Percentiles rank a stretch among this genome's conserved stretches.
Conservation (phyloP, 1,140 invertebrate species). For the Monochamus saltuarius region DNA sequence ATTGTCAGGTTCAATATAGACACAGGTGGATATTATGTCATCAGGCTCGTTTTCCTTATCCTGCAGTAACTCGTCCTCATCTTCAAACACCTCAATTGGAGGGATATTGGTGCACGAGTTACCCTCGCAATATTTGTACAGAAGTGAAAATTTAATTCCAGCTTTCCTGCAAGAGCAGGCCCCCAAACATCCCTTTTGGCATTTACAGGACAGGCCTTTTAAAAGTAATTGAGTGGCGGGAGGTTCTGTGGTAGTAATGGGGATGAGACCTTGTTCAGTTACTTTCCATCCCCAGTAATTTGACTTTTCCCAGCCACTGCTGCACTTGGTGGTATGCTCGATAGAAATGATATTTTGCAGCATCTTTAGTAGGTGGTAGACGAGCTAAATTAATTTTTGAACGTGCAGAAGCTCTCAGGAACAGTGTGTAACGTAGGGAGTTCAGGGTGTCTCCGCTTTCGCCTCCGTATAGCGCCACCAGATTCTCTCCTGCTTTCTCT, state of each 20-base stretch:
- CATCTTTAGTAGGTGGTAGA: background rate
- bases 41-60: background rate
- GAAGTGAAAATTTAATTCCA: background rate
- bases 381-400: background rate
- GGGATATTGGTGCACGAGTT: slow-evolving; percentile 4
- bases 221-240: too few species aligned
- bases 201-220: background rate
- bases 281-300: too few species aligned
- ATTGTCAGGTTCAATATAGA: too few species aligned
- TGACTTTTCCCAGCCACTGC: slow-evolving; percentile 1
- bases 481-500: too few species aligned
- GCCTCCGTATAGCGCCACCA: too few species aligned
- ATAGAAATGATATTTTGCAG: background rate
- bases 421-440: too few species aligned
- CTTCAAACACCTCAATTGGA: background rate
- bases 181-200: background rate
- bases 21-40: background rate
- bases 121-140: slow-evolving; percentile 1
- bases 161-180: slow-evolving; percentile 1
- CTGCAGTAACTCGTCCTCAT: background rate
- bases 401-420: too few species aligned
- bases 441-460: too few species aligned
- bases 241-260: too few species aligned
- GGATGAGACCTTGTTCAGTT: too few species aligned
- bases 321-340: slow-evolving; percentile 3